Conservation (phyloP, 2,888 invertebrate species). For the Calephelis perditalis region DNA sequence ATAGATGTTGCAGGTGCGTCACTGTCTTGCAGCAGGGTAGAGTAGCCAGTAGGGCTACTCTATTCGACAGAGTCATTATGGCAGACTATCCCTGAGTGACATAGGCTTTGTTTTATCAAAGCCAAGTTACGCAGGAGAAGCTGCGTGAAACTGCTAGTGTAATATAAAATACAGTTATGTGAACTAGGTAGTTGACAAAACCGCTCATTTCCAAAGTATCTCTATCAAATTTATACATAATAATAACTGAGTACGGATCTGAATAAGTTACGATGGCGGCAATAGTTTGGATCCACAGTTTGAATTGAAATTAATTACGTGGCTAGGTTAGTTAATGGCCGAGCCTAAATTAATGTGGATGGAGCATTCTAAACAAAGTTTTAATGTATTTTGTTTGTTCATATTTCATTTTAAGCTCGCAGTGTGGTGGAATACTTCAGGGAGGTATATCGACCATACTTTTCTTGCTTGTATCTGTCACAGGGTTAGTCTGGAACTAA, state of each 20-base stretch:
- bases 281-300: conserved; percentile 24
- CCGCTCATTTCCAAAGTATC: neutral
- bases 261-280: conserved; percentile 12
- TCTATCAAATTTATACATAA: neutral
- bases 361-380: conserved; percentile 46
- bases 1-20: too few relatives aligned
- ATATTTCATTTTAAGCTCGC: conserved; percentile 34
- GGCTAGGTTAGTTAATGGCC: conserved; percentile 44
- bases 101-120: too few relatives aligned
- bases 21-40: too few relatives aligned
- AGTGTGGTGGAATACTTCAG: neutral
- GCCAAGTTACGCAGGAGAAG: too few relatives aligned
- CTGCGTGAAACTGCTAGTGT: too few relatives aligned
- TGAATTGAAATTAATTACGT: conserved; percentile 50
- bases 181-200: neutral
- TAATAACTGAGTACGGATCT: neutral
- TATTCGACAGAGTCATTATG: too few relatives aligned
- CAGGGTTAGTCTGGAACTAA: too few relatives aligned
- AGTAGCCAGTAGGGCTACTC: too few relatives aligned
- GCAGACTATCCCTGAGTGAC: too few relatives aligned
- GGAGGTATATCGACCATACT: neutral
- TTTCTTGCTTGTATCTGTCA: neutral
- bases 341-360: conserved; percentile 44
- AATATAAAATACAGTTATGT: too few relatives aligned
- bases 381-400: conserved; percentile 40